These are phyloP conservation scores for Daktulosphaira vitifoliae DNA, from an alignment of 1,140 invertebrate species.

Conservation along the genomic window DNA sequence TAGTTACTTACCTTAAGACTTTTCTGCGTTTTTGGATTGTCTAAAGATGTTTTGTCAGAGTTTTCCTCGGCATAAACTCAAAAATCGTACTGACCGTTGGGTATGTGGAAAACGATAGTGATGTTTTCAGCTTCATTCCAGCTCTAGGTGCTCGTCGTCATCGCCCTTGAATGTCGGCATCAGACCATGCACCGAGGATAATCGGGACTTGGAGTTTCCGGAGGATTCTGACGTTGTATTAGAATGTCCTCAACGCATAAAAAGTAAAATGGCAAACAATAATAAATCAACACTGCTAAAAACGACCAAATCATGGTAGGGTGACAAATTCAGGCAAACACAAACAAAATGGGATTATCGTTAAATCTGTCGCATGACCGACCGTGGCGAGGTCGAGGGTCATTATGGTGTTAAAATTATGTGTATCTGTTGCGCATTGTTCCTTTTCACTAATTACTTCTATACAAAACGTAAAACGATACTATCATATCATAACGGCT, in stretches of 20 bases:
- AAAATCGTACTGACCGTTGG: constrained; percentile 2
- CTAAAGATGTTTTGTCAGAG: too few relatives aligned
- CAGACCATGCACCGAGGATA: constrained; percentile 9
- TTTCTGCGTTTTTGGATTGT: too few relatives aligned
- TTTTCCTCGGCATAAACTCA: neutral
- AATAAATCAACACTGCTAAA: constrained; percentile 14
- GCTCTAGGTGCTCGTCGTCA: neutral
- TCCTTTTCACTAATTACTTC: too few relatives aligned
- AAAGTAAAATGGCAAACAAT: neutral
- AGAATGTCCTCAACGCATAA: neutral
- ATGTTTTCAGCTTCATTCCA: neutral
- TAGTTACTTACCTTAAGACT: too few relatives aligned
- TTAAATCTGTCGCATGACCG: constrained; percentile 12
- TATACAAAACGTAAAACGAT: too few relatives aligned
- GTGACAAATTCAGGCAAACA: constrained; percentile 12
- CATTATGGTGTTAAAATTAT: neutral
- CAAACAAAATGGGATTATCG: constrained; percentile 8
- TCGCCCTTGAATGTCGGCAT: constrained; percentile 16
- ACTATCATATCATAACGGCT: too few relatives aligned
- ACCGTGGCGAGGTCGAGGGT: neutral
- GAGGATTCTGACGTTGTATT: neutral
- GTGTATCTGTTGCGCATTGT: neutral
- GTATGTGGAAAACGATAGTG: neutral
- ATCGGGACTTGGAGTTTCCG: constrained; percentile 26
- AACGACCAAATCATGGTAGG: constrained; percentile 19